A percentile compares a stretch with the other conserved stretches of the same genome.
Conservation (phyloP, 2,113 vertebrate genomes). For the Otis tarda region DNA sequence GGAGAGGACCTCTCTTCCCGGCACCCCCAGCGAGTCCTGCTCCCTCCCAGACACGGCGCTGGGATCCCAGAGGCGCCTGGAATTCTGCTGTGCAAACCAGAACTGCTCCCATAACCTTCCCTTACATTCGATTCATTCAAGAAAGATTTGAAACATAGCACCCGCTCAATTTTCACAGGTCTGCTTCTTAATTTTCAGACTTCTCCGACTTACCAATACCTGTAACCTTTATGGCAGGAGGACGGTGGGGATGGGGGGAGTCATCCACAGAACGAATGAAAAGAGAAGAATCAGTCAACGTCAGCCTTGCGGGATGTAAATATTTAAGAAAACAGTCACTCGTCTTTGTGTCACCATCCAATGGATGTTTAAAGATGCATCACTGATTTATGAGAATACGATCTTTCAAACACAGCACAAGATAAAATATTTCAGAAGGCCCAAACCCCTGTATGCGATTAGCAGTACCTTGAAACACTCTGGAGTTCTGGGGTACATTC, state of each 20-base stretch:
- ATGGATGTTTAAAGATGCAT: not conserved
- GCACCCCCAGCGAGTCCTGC: not conserved
- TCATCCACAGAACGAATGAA: not conserved
- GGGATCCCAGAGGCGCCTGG: not conserved
- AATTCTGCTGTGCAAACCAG: not conserved
- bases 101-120: not conserved
- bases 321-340: not conserved
- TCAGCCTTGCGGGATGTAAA: not conserved
- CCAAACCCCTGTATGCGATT: not conserved
- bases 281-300: not conserved
- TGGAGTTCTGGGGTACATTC: not conserved
- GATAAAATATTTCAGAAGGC: not conserved
- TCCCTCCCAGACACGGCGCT: not conserved
- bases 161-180: fast-evolving
- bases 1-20: not conserved
- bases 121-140: too few relatives aligned
- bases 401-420: not conserved
- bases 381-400: fast-evolving
- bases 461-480: not conserved
- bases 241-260: not conserved
- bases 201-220: not conserved
- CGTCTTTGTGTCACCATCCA: not conserved
- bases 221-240: not conserved
- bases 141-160: too few relatives aligned
- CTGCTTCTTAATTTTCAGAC: not conserved